phyloP scores from a whole-genome alignment of 2,113 vertebrate genomes.

The Syrmaticus mikado region DNA sequence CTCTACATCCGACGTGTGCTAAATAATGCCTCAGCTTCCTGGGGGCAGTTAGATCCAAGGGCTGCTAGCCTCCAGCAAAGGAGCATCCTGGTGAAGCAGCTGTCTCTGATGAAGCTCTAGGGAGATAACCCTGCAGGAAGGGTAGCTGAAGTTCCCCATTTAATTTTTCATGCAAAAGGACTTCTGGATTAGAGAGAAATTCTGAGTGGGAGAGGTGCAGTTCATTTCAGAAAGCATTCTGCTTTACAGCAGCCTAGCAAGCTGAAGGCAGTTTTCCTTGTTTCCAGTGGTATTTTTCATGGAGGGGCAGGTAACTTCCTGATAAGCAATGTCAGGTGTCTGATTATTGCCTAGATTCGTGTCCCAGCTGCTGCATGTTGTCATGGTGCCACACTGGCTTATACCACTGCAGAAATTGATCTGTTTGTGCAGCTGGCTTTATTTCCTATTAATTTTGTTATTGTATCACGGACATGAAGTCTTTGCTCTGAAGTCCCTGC shows the following conservation, averaged over 20 bases:
- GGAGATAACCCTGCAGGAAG: background rate
- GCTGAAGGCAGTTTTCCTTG: background rate
- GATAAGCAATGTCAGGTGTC: background rate
- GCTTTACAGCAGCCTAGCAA: background rate
- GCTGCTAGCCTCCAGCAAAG: background rate
- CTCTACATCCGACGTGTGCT: background rate
- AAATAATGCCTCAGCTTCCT: background rate
- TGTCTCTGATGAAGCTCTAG: background rate
- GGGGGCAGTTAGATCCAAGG: background rate
- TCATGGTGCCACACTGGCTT: background rate
- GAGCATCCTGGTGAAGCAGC: background rate
- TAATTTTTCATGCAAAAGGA: background rate
- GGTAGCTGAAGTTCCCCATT: background rate
- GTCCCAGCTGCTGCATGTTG: background rate
- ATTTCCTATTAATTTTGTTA: conserved; percentile 6
- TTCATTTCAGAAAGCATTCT: background rate
- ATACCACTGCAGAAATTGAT: background rate
- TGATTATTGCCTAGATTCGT: background rate
- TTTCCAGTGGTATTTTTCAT: background rate
- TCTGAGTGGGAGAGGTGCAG: background rate
- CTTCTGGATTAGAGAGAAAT: background rate
- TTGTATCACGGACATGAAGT: background rate
- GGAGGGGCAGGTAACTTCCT: background rate
- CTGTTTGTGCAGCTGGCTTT: background rate
- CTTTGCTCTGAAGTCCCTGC: conserved; percentile 10